Evolutionary conservation across 1,140 invertebrate species (phyloP), one percentile per base, ranked within the genome.

Genomic region (Paraescarpia echinospica): DNA sequence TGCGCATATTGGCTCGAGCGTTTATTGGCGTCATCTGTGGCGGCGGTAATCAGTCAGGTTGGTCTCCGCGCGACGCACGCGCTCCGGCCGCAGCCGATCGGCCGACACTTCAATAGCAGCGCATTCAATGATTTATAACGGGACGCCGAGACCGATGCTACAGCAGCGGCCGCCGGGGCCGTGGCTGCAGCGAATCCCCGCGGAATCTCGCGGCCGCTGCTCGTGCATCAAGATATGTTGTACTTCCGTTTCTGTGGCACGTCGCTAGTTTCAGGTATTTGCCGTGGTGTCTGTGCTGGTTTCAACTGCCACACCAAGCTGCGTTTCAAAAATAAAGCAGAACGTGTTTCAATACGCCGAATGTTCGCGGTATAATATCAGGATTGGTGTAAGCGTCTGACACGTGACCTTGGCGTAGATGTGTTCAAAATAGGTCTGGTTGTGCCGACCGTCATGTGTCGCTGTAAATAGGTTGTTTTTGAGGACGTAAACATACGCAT

Each of bases 91-190:
- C 59, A 77, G 59, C 59, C 59, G 59, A 77, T 27, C 59, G 59
- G 22, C 59, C 59, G 59, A 77, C 59, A 77, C 59, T 77, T 77
- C 59, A 77, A 12, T 77, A 77, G 12, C 59, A 18, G 59, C 59
- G 59, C 59, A 77, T 77, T 77, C 59, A 77, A 77, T 77, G 59
- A 77, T 77, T 77, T 77, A 77, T 77, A 77, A 77, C 59, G 59
- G 59, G 14, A 12, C 59, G 59, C 59, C 59, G 12, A 27, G 59
- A 12, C 9, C 59, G 59, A 27, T 18, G 22, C 59, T 27, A 77
- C 59, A 27, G 4, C 59, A 12, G 18, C 59, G 59, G 59, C 59
- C 2, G 41, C 27, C 12, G 59, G 59, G 59, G 59, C 59, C 59
- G 59, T 77, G 12, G 59, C 59, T 77, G 59, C 59, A 27, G 59